These are phyloP conservation scores for Triplophysa siluroides DNA, from an alignment of 2,113 vertebrate genomes.

Conservation along the genomic window DNA sequence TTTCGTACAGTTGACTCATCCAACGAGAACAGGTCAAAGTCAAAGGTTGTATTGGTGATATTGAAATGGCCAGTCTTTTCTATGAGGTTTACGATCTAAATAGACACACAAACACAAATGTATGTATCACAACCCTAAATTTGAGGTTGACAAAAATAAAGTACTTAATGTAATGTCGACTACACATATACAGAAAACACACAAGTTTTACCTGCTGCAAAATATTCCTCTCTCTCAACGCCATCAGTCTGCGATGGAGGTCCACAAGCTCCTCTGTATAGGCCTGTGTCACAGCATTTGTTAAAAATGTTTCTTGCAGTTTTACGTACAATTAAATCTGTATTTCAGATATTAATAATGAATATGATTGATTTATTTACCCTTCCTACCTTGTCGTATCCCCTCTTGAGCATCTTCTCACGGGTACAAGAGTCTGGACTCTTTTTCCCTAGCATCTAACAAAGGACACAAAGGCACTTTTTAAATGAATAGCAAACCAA, in stretches of 20 bases:
- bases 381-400: slow-evolving; percentile 93
- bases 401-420: slow-evolving; percentile 95
- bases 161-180: not conserved
- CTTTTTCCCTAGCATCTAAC: slow-evolving; percentile 88
- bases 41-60: slow-evolving; percentile 97
- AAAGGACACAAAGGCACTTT: not conserved
- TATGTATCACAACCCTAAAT: not conserved
- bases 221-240: slow-evolving; percentile 92
- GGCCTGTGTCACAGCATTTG: slow-evolving; percentile 73
- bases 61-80: slow-evolving; percentile 98
- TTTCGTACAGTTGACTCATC: slow-evolving; percentile 97
- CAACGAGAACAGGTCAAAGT: slow-evolving; percentile 98
- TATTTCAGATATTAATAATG: not conserved
- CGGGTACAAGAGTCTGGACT: slow-evolving; percentile 92
- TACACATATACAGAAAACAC: not conserved
- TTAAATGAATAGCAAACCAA: not conserved
- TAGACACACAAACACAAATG: slow-evolving; percentile 5
- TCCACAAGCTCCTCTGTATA: slow-evolving; percentile 97
- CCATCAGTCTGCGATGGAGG: slow-evolving; percentile 95
- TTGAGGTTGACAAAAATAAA: not conserved
- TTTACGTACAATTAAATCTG: not conserved
- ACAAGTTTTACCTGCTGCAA: slow-evolving; percentile 93
- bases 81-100: slow-evolving; percentile 95
- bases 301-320: not conserved
- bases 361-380: slow-evolving; percentile 66